Evolutionary conservation across 2,888 invertebrate genomes (phyloP), one percentile per base, ranked within the genome.

Genomic region (Macrosiphum euphorbiae): DNA sequence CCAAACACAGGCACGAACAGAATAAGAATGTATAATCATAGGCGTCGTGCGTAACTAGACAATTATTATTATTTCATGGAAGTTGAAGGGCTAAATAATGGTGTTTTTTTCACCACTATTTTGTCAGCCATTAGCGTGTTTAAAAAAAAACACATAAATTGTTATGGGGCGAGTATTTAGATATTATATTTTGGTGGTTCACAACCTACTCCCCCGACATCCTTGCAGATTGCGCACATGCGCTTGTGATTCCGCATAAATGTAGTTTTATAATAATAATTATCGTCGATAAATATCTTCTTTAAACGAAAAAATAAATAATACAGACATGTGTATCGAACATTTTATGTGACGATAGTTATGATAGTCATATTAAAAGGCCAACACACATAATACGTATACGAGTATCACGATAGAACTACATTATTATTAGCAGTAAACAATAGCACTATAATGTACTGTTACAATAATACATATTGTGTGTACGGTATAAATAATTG

Each of bases 21-120:
- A 78, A 78, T 35, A 20, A 78, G 78, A 78, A 78, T 20, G 35
- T 78, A 78, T 78, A 78, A 78, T 78, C 78, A 78, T 78, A 78
- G 20, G 35, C 20, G 35, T 35, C 7, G 78, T 35, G 35, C 35
- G 78, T 78, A 78, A 78, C 78, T 78, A 78, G 78, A 78, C 78
- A 78, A 35, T 78, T 78, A 35, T 78, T 78, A 35, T 78, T 78
- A 35, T 28, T 78, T 20, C 78, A 5, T 20, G 35, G 35, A 78
- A 78, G 35, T 78, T 35, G 78, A 78, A 35, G 20, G 35, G 78
- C 35, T 78, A 35, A 78, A 78, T 35, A 78, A 78, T 78, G 35
- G 35, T 78, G 8, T 20, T 78, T 78, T 67, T 78, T 78, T 41
- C 78, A 35, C 78, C 35, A 20, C 20, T 78, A 78, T 78, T 78